Evolutionary conservation across 2,888 invertebrate species (phyloP), one percentile per base, ranked within the genome.

Genomic region (Tachina grossa): DNA sequence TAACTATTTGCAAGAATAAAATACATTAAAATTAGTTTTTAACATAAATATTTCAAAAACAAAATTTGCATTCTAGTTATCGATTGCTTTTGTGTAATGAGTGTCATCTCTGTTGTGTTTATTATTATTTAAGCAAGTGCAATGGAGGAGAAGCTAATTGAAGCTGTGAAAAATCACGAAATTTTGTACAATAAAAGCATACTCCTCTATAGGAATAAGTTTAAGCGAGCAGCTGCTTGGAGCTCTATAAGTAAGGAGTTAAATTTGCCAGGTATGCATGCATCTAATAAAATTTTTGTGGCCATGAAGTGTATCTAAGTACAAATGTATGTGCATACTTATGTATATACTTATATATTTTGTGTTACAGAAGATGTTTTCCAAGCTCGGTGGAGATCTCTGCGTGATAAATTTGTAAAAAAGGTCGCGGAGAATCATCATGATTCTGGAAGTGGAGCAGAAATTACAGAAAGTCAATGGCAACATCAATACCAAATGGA

Each of bases 91-190:
- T 22, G 22, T 22, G 22, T 22, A 22, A 1, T 22, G 22, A 61
- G 61, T 41, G 10, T 16, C 61, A 61, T 43, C 61, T 41, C 41
- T 61, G 41, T 41, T 61, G 4, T 61, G 41, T 61, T 61, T 61
- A 43, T 43, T 16, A 11, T 41, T 61, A 13, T 61, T 41, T 61
- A 43, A 63, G 9, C 61, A 63, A 16, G 43, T 45, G 45, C 22
- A 31, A 31, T 66, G 66, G 66, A 66, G 22, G 66, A 66, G 4
- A 31, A 66, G 9, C n/a, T 66, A 22, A 66, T 66, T 14, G 9
- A 66, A 13, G 49, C 49, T n/a, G 66, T 47, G 1, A 66, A 66
- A 66, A 66, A 31, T 4, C 22, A 47, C n/a, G 31, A 31, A 4
- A 14, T 31, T 47, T 47, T 65, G 13, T 65, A 65, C 5, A 65